Conservation (phyloP, 2,797 vertebrate species). For the Lagorchestes hirsutus region DNA sequence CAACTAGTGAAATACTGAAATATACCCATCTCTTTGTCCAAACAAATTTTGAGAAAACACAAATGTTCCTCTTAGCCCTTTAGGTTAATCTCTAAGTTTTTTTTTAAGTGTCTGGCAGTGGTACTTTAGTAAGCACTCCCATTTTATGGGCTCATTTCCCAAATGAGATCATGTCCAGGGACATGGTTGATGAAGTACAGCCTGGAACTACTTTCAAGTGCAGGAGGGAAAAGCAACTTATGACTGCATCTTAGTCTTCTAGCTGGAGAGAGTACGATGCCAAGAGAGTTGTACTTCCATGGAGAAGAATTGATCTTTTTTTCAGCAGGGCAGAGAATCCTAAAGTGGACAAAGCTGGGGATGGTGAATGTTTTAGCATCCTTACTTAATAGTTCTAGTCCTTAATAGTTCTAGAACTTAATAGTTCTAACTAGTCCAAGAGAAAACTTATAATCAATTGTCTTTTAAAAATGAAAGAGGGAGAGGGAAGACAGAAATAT, state of each 20-base stretch:
- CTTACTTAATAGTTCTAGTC: background rate
- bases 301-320: background rate
- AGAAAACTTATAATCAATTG: background rate
- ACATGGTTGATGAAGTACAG: background rate
- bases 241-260: background rate
- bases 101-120: background rate
- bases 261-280: background rate
- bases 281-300: background rate
- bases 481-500: background rate
- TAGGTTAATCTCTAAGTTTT: background rate
- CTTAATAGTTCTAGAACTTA: background rate
- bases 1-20: background rate
- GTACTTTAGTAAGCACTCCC: background rate
- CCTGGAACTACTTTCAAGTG: background rate
- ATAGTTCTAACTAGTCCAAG: background rate
- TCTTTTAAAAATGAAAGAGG: background rate
- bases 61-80: background rate
- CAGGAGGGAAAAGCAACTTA: background rate
- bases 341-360: background rate
- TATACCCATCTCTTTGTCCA: slow-evolving; percentile 8
- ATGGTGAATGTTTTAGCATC: background rate
- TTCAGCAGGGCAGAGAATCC: background rate
- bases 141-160: background rate
- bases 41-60: background rate
- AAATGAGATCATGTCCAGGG: background rate